Percentiles rank a stretch among this genome's conserved stretches.
Conservation (phyloP, 1,140 invertebrate species). For the Geopemphigus sp. region DNA sequence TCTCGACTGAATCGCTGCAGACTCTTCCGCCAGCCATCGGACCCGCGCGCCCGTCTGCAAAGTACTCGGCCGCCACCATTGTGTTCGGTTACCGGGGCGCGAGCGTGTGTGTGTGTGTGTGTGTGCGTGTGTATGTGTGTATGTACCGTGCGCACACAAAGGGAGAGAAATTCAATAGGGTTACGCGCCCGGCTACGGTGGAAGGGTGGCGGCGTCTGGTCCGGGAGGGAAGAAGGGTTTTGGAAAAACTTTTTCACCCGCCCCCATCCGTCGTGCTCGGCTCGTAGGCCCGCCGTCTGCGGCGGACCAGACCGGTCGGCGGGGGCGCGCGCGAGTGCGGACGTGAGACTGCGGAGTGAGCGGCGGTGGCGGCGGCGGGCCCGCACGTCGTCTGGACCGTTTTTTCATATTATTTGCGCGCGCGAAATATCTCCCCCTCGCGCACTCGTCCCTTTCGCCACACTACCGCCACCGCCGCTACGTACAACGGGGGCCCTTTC, state of each 20-base stretch:
- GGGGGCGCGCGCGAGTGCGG: too few relatives aligned
- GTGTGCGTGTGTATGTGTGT: too few relatives aligned
- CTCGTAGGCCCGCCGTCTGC: slow-evolving; percentile 45
- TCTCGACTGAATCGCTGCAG: too few relatives aligned
- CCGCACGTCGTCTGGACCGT: slow-evolving; percentile 36
- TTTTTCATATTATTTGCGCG: slow-evolving; percentile 43
- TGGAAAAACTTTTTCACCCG: neutral
- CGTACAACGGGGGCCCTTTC: too few relatives aligned
- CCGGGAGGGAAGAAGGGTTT: neutral
- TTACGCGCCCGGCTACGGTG: too few relatives aligned
- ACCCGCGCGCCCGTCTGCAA: neutral
- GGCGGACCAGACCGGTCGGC: slow-evolving; percentile 12
- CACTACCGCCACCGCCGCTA: too few relatives aligned
- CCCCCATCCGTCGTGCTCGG: neutral
- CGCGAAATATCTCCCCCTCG: slow-evolving; percentile 15
- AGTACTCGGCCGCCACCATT: neutral
- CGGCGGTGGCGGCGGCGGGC: too few relatives aligned
- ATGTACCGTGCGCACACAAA: too few relatives aligned
- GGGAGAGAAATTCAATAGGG: too few relatives aligned
- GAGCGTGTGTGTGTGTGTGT: too few relatives aligned
- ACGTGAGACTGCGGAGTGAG: too few relatives aligned
- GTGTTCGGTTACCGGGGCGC: neutral
- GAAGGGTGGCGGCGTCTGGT: neutral
- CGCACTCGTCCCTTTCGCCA: neutral
- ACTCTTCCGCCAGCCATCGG: too few relatives aligned